phyloP scores from a whole-genome alignment of 2,888 invertebrate genomes.

The Diachrysia chrysitis region DNA sequence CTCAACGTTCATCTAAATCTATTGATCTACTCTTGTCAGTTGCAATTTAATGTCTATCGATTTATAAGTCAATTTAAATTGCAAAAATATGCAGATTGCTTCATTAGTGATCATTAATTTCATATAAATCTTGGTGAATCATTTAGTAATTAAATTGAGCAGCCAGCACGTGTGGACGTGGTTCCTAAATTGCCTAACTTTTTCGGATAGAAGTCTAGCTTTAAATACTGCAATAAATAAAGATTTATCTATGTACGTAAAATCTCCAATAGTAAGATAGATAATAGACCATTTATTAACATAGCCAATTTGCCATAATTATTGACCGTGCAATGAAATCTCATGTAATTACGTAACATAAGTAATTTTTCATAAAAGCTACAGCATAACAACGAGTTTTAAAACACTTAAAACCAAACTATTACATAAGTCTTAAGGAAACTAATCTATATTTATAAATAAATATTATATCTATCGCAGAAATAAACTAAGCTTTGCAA shows the following conservation, averaged over 20 bases:
- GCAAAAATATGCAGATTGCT: background rate
- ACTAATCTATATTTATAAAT: background rate
- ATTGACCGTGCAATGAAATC: background rate
- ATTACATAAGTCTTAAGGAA: too few relatives aligned
- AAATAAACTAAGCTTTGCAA: slow-evolving; percentile 10
- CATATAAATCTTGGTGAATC: background rate
- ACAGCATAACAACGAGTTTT: too few relatives aligned
- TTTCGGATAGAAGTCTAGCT: background rate
- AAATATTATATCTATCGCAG: slow-evolving; percentile 14
- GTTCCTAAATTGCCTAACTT: background rate
- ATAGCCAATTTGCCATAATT: slow-evolving; percentile 9
- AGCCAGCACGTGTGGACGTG: background rate
- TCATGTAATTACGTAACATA: too few relatives aligned
- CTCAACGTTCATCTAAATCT: background rate
- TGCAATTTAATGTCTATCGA: background rate
- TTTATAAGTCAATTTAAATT: background rate
- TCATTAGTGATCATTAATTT: slow-evolving; percentile 1
- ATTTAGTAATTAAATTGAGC: slow-evolving; percentile 2
- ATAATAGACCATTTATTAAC: too few relatives aligned
- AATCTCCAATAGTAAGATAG: background rate
- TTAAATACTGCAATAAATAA: background rate
- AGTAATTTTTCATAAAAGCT: too few relatives aligned
- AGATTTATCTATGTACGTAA: background rate
- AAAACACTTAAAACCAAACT: too few relatives aligned
- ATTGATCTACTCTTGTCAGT: background rate